Evolutionary conservation across 2,113 vertebrate genomes (phyloP).

Genomic region (Oreotrochilus melanogaster): DNA sequence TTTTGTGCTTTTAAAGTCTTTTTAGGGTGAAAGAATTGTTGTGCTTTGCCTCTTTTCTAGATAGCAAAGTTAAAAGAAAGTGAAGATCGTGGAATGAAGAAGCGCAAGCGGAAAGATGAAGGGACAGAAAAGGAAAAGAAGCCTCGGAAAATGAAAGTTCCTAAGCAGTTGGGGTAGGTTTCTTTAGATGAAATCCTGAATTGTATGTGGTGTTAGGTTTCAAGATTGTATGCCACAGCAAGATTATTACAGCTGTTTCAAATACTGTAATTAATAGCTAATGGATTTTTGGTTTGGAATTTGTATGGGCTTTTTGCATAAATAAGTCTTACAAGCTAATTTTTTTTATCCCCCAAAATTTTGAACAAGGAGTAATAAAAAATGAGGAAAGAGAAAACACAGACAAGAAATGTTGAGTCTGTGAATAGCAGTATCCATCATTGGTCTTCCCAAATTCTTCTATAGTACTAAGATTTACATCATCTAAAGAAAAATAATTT

Average conservation of each 20-base stretch:
- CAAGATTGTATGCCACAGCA: background rate
- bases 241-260: background rate
- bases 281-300: background rate
- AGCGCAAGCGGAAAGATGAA: constrained; percentile 92
- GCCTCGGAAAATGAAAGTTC: constrained; percentile 90
- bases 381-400: background rate
- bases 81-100: constrained; percentile 91
- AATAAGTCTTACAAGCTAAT: background rate
- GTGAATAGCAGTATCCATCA: background rate
- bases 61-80: constrained; percentile 89
- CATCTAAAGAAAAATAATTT: background rate
- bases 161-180: constrained; percentile 89
- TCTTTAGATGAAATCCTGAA: background rate
- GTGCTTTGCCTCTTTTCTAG: constrained; percentile 50
- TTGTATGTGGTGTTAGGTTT: background rate
- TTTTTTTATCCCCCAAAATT: background rate
- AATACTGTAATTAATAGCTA: background rate
- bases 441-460: background rate
- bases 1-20: background rate
- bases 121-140: constrained; percentile 91
- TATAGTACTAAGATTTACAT: background rate
- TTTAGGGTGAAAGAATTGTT: background rate
- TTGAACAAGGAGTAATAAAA: background rate
- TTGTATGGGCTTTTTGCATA: background rate
- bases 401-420: background rate